phyloP scores from a whole-genome alignment of 2,888 invertebrate species.

The Lutraria lutraria region DNA sequence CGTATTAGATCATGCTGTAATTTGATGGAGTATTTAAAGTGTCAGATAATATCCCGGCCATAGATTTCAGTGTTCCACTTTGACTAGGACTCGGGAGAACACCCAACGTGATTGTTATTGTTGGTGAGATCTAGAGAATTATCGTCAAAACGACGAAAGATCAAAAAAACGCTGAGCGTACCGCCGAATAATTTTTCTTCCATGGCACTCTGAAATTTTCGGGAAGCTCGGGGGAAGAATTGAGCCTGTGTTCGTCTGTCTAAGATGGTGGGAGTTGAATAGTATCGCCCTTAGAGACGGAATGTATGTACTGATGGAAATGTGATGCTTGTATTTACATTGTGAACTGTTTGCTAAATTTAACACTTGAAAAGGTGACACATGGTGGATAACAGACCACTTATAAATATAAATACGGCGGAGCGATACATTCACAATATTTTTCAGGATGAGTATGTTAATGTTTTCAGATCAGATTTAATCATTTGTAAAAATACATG shows the following conservation, averaged over 20 bases:
- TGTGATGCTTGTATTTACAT: neutral
- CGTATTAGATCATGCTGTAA: constrained; percentile 48
- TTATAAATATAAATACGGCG: neutral
- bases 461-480: too few relatives aligned
- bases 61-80: constrained; percentile 18
- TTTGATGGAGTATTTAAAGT: constrained; percentile 45
- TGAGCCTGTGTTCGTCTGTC: neutral
- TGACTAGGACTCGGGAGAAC: constrained; percentile 20
- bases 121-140: neutral
- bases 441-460: too few relatives aligned
- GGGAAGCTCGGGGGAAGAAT: neutral
- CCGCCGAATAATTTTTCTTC: neutral
- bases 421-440: too few relatives aligned
- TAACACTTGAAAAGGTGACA: neutral
- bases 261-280: neutral
- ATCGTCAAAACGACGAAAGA: neutral
- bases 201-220: neutral
- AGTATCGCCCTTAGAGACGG: neutral
- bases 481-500: too few relatives aligned
- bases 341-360: neutral
- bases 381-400: neutral
- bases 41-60: constrained; percentile 36
- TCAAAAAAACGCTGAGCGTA: constrained; percentile 8
- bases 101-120: constrained; percentile 37
- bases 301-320: neutral